Conservation (phyloP, 2,113 vertebrate species). For the Rutilus rutilus region DNA sequence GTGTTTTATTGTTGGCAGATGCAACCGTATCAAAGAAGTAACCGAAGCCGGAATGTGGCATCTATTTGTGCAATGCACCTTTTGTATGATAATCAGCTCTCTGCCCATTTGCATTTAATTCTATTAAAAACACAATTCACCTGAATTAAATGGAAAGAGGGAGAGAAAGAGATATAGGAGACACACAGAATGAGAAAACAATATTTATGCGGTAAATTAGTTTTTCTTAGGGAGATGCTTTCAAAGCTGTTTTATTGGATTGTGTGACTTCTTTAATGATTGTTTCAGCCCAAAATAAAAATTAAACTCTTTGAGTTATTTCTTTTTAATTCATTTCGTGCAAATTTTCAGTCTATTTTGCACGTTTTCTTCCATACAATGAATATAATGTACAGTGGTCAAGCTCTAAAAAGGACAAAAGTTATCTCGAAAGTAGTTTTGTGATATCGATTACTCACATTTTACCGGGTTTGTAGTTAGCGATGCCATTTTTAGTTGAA, state of each 20-base stretch:
- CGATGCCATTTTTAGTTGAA: background rate
- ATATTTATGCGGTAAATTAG: background rate
- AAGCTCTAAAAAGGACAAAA: background rate
- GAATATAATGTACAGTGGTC: background rate
- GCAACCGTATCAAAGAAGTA: slow-evolving; percentile 74
- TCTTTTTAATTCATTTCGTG: background rate
- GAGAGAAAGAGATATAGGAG: slow-evolving; percentile 55
- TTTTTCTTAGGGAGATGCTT: background rate
- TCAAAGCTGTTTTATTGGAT: background rate
- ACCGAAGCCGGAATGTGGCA: slow-evolving; percentile 66
- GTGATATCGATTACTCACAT: background rate
- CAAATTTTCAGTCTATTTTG: background rate
- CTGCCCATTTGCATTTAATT: slow-evolving; percentile 80
- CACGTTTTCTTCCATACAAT: background rate
- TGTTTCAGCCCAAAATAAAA: background rate
- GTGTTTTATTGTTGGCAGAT: slow-evolving; percentile 63
- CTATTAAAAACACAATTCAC: slow-evolving; percentile 70
- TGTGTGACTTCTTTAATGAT: background rate
- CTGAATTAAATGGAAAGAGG: slow-evolving; percentile 54
- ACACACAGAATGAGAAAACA: slow-evolving; percentile 40
- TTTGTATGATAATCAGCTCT: slow-evolving; percentile 81
- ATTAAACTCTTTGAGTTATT: background rate
- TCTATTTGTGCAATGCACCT: slow-evolving; percentile 69
- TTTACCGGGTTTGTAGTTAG: background rate
- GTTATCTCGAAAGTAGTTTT: background rate